Percentiles rank a stretch among this genome's conserved stretches.
phyloP scores from a whole-genome alignment of 2,113 vertebrate genomes.

The Epinephelus moara region DNA sequence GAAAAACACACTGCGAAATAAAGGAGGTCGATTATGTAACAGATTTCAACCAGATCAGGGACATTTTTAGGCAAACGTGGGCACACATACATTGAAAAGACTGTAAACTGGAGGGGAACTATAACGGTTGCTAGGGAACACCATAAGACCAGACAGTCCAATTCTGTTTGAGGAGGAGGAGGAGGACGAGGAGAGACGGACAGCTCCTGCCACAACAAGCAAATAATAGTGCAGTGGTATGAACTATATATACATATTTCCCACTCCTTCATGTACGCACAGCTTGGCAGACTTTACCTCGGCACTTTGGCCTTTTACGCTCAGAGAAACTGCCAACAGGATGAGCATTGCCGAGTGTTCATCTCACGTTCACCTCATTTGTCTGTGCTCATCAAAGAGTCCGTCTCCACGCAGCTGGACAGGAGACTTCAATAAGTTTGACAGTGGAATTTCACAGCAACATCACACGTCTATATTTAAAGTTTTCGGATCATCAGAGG shows the following conservation, averaged over 20 bases:
- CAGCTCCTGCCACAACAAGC: constrained; percentile 48
- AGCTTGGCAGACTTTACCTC: constrained; percentile 34
- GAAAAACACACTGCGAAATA: background rate
- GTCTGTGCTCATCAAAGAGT: constrained; percentile 35
- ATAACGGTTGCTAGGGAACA: constrained; percentile 79
- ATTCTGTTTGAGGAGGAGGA: constrained; percentile 40
- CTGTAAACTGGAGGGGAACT: constrained; percentile 53
- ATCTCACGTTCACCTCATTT: constrained; percentile 44
- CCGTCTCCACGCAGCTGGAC: constrained; percentile 14
- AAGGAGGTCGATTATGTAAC: constrained; percentile 36
- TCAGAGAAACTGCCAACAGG: constrained; percentile 12
- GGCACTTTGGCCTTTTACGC: constrained; percentile 20
- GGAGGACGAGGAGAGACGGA: constrained; percentile 39
- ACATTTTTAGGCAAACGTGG: constrained; percentile 63
- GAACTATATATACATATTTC: constrained; percentile 9
- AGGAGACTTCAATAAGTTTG: background rate
- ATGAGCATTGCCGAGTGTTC: constrained; percentile 23
- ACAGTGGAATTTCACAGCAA: background rate
- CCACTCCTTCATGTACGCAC: constrained; percentile 38
- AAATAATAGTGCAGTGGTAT: constrained; percentile 22
- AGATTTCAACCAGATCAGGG: constrained; percentile 40
- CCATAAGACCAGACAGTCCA: constrained; percentile 53
- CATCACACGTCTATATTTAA: background rate
- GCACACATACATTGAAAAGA: constrained; percentile 57
- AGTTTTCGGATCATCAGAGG: background rate